Evolutionary conservation across 37 sponge, comb jelly and placozoan species (phyloP), one percentile per base, ranked within the genome.

Genomic region (Corticium candelabrum): DNA sequence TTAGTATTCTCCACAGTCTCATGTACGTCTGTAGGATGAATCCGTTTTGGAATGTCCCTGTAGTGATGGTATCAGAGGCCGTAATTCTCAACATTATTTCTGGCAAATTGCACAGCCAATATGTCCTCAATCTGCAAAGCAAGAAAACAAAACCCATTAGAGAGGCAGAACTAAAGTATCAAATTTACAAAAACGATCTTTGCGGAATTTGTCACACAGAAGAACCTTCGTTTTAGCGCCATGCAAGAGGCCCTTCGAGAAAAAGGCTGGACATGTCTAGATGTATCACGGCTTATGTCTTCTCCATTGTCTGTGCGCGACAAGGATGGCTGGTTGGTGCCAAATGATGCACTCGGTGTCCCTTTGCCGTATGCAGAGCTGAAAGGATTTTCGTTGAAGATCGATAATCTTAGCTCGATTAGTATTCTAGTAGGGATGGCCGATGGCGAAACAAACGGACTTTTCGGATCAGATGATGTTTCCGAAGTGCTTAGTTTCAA

Each of bases 181-280:
- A 89, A 62, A 69, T 89, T 3, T 89, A 89, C 77, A 86, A 89
- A 74, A 85, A 89, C 76, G 79, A 86, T 32, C 71, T 89, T 80
- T 0, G 38, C 43, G 34, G 68, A 41, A 1, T 31, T 86, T 5
- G 83, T 79, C 43, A 80, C 84, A 21, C 38, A 78, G 1, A 62
- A 39, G 4, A 82, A 3, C 21, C 15, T 21, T 32, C 78, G 56
- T 29, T 1, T 41, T 1, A 4, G 69, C 72, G 88, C 88, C 67
- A 84, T 84, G 85, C 68, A 81, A 35, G 79, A 35, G 27, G 0
- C 84, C 37, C 79, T 88, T 3, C 2, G 0, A 15, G 81, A 80
- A 31, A 80, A 84, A 35, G 86, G 90, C 0, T 80, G 82, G 87
- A 29, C 71, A 31, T 80, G 75, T 77, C 27, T 76, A 3, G 84